A percentile compares a stretch with the other conserved stretches of the same genome.
Evolutionary conservation across 2,113 vertebrate species (phyloP).

Genomic region (Leptodactylus fuscus): DNA sequence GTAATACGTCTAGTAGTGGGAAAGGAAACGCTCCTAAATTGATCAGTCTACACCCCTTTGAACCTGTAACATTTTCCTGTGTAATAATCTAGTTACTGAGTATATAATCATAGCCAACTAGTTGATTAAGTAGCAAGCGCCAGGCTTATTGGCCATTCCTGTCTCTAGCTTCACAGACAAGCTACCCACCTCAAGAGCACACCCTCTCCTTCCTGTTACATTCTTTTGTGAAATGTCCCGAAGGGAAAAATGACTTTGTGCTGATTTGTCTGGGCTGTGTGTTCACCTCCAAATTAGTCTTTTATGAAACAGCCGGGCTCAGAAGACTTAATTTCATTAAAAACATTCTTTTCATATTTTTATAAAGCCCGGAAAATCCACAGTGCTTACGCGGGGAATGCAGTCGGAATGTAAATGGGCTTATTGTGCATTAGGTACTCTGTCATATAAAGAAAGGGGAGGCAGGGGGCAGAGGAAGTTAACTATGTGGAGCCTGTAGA

Average conservation of each 20-base stretch:
- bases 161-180: conserved; percentile 5
- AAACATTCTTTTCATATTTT: conserved; percentile 82
- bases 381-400: conserved; percentile 71
- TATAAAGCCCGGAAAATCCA: conserved; percentile 78
- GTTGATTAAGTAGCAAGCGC: background rate
- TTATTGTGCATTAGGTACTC: conserved; percentile 45
- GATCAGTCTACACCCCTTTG: background rate
- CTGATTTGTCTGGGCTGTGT: conserved; percentile 59
- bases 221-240: conserved; percentile 47
- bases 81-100: conserved; percentile 4
- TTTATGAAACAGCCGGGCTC: conserved; percentile 69
- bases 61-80: background rate
- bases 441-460: conserved; percentile 29
- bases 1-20: background rate
- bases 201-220: conserved; percentile 47
- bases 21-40: conserved; percentile 6
- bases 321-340: conserved; percentile 76
- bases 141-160: conserved; percentile 24
- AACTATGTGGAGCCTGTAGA: conserved; percentile 48
- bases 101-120: conserved; percentile 5
- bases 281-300: conserved; percentile 62
- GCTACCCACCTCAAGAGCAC: background rate
- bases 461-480: conserved; percentile 22
- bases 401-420: conserved; percentile 61
- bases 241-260: conserved; percentile 60